phyloP scores from a whole-genome alignment of 2,113 vertebrate species.

The Desmodus rotundus region DNA sequence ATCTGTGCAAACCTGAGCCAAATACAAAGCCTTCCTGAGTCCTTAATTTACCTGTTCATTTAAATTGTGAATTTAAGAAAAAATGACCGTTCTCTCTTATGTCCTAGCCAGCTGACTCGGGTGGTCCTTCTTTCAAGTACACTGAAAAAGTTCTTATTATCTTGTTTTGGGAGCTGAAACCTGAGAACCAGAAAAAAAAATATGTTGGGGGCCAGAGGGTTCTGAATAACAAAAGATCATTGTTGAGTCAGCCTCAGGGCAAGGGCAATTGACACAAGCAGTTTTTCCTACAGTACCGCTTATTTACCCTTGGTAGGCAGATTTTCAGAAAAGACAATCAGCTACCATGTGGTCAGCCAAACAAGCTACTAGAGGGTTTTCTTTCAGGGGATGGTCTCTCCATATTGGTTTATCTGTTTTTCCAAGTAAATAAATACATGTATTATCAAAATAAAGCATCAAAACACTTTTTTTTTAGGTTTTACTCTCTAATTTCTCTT shows the following conservation, averaged over 20 bases:
- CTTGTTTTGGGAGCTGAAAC: neutral
- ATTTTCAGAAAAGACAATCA: neutral
- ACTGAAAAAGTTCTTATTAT: neutral
- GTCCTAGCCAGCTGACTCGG: neutral
- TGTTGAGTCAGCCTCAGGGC: neutral
- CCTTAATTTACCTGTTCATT: neutral
- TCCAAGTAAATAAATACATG: neutral
- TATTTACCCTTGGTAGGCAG: neutral
- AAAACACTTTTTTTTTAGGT: neutral
- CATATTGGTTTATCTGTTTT: neutral
- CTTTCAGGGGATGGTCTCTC: neutral
- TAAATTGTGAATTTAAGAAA: neutral
- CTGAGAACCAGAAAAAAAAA: neutral
- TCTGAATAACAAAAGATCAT: neutral
- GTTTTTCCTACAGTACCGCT: neutral
- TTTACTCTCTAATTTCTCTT: neutral
- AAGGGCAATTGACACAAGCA: neutral
- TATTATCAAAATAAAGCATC: slow-evolving; percentile 23
- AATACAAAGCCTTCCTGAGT: neutral
- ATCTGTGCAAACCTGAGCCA: neutral
- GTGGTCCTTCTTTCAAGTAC: neutral
- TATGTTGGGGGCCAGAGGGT: neutral
- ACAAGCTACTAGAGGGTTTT: neutral
- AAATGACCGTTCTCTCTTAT: neutral
- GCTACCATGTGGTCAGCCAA: neutral